These are phyloP conservation scores for Drosophila pruinosa DNA, from an alignment of 1,140 invertebrate genomes.

Conservation along the genomic window DNA sequence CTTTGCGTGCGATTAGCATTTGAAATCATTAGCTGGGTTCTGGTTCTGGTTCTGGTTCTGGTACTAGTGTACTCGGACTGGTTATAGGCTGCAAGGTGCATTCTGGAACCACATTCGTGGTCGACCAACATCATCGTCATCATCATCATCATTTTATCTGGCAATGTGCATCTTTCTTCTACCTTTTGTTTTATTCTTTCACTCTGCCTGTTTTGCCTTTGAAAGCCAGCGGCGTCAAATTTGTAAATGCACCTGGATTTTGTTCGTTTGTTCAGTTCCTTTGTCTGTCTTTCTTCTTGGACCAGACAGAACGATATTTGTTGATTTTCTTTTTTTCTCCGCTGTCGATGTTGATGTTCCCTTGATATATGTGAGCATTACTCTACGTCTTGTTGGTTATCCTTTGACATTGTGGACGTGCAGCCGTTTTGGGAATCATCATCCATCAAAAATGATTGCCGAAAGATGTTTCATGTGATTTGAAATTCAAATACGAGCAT, in stretches of 20 bases:
- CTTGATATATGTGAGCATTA: conserved; percentile 54
- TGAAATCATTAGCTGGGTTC: conserved; percentile 71
- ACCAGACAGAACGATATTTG: conserved; percentile 57
- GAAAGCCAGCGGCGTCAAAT: conserved; percentile 77
- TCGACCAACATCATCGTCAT: conserved; percentile 56
- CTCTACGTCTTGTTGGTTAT: conserved; percentile 61
- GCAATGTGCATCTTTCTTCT: conserved; percentile 70
- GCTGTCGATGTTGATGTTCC: conserved; percentile 6
- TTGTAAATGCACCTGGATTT: conserved; percentile 80
- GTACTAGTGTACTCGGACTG: not conserved
- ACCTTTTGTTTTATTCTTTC: conserved; percentile 52
- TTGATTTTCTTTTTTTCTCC: conserved; percentile 42
- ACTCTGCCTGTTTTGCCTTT: conserved; percentile 64
- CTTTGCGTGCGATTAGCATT: conserved; percentile 67
- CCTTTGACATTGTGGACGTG: conserved; percentile 67
- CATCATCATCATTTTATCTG: conserved; percentile 69
- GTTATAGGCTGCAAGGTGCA: conserved; percentile 66
- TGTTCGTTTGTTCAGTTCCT: conserved; percentile 47
- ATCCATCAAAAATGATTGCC: conserved; percentile 80
- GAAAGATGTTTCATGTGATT: conserved; percentile 77
- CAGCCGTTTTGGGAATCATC: conserved; percentile 70
- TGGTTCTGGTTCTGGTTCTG: conserved; percentile 2
- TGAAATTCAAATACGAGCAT: conserved; percentile 71
- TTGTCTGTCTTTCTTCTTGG: conserved; percentile 53
- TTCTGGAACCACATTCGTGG: conserved; percentile 69